These are phyloP conservation scores for Parauchenoglanis punctatus DNA, from an alignment of 2,797 vertebrate species.

Conservation along the genomic window DNA sequence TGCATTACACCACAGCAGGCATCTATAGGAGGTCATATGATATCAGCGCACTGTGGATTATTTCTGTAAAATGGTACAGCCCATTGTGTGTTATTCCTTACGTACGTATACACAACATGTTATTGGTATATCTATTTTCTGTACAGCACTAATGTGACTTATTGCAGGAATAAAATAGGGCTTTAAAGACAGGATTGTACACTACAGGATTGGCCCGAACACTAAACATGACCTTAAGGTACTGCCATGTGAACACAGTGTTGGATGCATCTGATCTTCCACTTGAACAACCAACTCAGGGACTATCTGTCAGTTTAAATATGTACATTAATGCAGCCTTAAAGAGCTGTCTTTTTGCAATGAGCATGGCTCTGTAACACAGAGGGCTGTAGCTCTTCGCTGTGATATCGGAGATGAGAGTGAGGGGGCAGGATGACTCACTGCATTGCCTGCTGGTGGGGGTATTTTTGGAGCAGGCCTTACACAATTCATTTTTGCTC, in stretches of 20 bases:
- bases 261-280: not conserved
- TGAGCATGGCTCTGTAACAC: slow-evolving; percentile 23
- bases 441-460: slow-evolving; percentile 48
- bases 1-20: not conserved
- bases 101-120: not conserved
- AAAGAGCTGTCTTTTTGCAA: slow-evolving; percentile 26
- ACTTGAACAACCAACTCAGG: not conserved
- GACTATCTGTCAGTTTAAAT: slow-evolving; percentile 36
- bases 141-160: not conserved
- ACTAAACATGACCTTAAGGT: not conserved
- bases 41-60: not conserved
- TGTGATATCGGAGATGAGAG: slow-evolving; percentile 50
- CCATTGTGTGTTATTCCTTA: not conserved
- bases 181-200: not conserved
- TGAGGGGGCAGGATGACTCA: slow-evolving; percentile 59
- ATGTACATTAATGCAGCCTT: slow-evolving; percentile 27
- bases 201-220: not conserved
- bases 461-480: slow-evolving; percentile 57
- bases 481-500: slow-evolving; percentile 56
- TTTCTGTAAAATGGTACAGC: not conserved
- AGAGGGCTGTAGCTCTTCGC: slow-evolving; percentile 40
- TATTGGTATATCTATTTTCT: not conserved
- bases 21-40: not conserved
- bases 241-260: slow-evolving; percentile 26
- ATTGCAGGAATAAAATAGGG: not conserved